Evolutionary conservation across 2,113 vertebrate genomes (phyloP).

Genomic region (Amblyornis subalaris): DNA sequence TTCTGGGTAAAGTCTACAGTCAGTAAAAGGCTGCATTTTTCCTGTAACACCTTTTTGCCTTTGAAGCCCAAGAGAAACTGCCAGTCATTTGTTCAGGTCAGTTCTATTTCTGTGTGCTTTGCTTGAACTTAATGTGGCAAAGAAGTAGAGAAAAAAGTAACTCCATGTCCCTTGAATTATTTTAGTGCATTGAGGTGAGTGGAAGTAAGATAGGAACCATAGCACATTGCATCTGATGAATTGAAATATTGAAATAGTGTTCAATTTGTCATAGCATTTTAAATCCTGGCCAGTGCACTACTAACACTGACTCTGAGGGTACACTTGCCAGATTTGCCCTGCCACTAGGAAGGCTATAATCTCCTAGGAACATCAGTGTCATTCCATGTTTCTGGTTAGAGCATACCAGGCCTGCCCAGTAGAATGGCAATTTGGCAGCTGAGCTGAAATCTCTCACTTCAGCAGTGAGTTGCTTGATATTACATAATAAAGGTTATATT

Average conservation of each 20-base stretch:
- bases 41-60: neutral
- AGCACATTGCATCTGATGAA: neutral
- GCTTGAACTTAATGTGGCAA: neutral
- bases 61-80: neutral
- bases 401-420: neutral
- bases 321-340: neutral
- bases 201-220: neutral
- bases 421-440: neutral
- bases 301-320: neutral
- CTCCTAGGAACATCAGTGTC: neutral
- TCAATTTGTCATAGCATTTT: neutral
- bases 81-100: neutral
- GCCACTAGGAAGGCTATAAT: neutral
- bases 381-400: neutral
- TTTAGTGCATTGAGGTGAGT: neutral
- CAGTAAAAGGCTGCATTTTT: neutral
- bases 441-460: neutral
- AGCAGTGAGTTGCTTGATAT: neutral
- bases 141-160: neutral
- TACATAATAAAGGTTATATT: neutral
- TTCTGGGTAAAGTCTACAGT: neutral
- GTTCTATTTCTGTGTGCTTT: neutral
- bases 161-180: neutral
- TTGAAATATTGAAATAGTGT: neutral
- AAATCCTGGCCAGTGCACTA: neutral